A percentile compares a stretch with the other conserved stretches of the same genome.
Conservation (phyloP, 2,888 invertebrate species). For the Neoascia interrupta region DNA sequence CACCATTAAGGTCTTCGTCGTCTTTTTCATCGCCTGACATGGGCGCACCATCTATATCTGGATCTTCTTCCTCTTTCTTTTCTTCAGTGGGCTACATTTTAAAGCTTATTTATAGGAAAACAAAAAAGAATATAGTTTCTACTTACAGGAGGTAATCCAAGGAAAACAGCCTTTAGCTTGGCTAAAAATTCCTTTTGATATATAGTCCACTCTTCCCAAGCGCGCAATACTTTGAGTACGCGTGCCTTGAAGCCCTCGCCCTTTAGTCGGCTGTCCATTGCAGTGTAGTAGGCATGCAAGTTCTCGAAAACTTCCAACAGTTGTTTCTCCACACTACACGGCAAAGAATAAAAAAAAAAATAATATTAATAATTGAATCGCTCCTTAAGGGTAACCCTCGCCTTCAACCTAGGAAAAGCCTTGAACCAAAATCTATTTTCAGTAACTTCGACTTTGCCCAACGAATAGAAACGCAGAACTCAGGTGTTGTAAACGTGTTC, state of each 20-base stretch:
- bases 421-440: too few species aligned
- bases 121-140: too few species aligned
- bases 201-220: conserved; percentile 99
- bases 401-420: too few species aligned
- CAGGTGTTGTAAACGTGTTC: too few species aligned
- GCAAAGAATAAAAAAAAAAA: not conserved
- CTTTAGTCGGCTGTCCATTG: conserved; percentile 90
- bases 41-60: conserved; percentile 81
- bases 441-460: too few species aligned
- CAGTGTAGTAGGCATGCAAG: conserved; percentile 86
- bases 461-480: too few species aligned
- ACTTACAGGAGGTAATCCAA: conserved; percentile 83
- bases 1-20: conserved; percentile 86
- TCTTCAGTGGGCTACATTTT: conserved; percentile 68
- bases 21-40: conserved; percentile 81
- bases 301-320: conserved; percentile 88
- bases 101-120: conserved; percentile 57
- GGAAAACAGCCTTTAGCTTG: conserved; percentile 92
- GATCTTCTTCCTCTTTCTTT: conserved; percentile 74
- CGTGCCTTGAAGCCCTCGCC: conserved; percentile 97
- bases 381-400: too few species aligned
- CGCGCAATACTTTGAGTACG: conserved; percentile 92
- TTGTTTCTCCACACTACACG: conserved; percentile 88
- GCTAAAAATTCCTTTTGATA: conserved; percentile 96
- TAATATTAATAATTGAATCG: too few species aligned